Base-by-base conservation (phyloP, 92 coral and sea anemone species). In the Phenganax subtilis region DNA sequence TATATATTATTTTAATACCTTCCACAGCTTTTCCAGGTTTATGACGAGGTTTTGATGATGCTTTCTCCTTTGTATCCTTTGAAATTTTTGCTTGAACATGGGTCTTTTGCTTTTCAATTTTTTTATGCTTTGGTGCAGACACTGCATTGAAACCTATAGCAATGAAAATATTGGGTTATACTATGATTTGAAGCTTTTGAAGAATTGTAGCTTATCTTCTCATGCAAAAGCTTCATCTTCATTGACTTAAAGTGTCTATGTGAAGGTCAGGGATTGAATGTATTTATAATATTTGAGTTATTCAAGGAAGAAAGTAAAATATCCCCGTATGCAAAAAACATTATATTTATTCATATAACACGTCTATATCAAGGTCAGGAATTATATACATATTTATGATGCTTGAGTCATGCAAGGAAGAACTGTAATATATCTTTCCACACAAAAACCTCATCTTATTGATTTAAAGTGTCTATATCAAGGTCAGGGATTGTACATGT, bases 11-110 rank as follows among this genome's bases (percentile, higher is more conserved):
- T 0, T 68, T 6, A 47, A 10, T 54, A 79, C 80, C 51, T 65
- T 75, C 62, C 28, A 52, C 12, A 17, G 20, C 71, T 85, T 68
- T 73, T 14, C 85, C 47, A 62, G 77, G 29, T 84, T 87, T 69
- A 65, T 64, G 54, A 14, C 12, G 53, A 62, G 74, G 80, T 83
- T 83, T 72, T 12, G 72, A 10, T 8, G 8, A 44, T 28, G 54
- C 71, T 53, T 57, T 75, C 55, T 58, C 51, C 15, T 55, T 57
- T 28, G 51, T 44, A 8, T 53, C 71, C 25, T 61, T 64, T 17
- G 82, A 75, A 58, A 64, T 56, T 51, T 54, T 83, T 27, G 57
- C 52, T 8, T 57, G 81, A 30, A 76, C 54, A 59, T 55, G 30
- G 1, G 14, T 51, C 17, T 62, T 65, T 54, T 51, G 54, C 10